These are phyloP conservation scores for Grallaria varia DNA, from an alignment of 2,113 vertebrate species.

Conservation along the genomic window DNA sequence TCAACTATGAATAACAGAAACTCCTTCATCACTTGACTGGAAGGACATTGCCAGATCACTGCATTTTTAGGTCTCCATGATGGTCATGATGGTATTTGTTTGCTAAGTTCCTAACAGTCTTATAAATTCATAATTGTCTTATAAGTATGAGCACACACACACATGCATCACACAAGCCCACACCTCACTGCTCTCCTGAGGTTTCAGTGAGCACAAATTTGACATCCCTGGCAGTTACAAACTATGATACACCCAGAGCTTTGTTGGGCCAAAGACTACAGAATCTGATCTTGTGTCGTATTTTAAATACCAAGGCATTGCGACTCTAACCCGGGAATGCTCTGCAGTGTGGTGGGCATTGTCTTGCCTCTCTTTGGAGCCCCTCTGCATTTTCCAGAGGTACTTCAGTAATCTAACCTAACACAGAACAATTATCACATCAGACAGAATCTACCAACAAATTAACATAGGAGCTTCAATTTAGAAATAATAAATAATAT, in stretches of 20 bases:
- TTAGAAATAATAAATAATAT: constrained; percentile 53
- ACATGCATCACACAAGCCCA: accelerated
- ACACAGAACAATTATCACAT: constrained; percentile 27
- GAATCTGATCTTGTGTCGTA: background rate
- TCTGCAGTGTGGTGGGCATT: background rate
- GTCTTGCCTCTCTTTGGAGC: background rate
- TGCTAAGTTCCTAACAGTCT: background rate
- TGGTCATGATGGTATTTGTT: background rate
- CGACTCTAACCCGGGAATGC: background rate
- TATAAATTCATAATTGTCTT: background rate
- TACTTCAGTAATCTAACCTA: background rate
- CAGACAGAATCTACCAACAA: constrained; percentile 31
- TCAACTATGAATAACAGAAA: background rate
- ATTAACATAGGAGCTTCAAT: constrained; percentile 19
- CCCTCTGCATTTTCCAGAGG: background rate
- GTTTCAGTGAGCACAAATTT: background rate
- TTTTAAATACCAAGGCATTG: background rate
- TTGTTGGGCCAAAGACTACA: background rate
- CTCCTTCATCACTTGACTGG: background rate
- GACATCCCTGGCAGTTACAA: background rate
- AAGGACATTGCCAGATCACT: background rate
- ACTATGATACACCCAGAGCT: background rate
- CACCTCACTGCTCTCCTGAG: background rate
- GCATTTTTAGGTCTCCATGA: background rate
- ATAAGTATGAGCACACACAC: background rate